Conservation (phyloP, 2,888 invertebrate species). For the Cryptops parisi region DNA sequence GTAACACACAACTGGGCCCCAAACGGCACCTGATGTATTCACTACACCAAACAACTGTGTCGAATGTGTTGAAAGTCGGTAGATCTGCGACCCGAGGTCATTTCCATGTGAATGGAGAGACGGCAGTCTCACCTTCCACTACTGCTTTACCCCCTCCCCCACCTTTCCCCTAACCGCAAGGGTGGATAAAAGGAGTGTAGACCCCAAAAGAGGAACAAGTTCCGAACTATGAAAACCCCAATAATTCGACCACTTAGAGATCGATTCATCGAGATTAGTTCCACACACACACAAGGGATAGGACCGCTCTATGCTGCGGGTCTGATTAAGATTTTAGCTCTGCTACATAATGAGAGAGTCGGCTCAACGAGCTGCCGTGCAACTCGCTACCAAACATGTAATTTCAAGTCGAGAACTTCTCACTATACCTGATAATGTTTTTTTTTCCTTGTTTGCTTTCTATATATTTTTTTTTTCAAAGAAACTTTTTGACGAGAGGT, state of each 20-base stretch:
- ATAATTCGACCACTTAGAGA: conserved; percentile 4
- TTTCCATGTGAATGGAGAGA: neutral
- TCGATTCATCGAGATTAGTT: neutral
- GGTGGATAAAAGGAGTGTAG: no score
- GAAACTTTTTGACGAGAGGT: neutral
- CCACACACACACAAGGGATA: no score
- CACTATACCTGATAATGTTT: neutral
- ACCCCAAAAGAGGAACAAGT: neutral
- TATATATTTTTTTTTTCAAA: neutral
- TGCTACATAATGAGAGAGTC: neutral
- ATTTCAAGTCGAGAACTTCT: neutral
- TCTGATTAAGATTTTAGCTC: conserved; percentile 13
- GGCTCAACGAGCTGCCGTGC: neutral
- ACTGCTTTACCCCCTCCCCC: neutral
- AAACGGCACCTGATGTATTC: no score
- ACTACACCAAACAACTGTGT: neutral
- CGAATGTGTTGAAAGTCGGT: conserved; percentile 4
- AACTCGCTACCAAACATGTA: neutral
- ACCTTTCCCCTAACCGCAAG: neutral
- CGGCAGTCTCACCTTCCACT: neutral
- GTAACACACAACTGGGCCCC: no score
- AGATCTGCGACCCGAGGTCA: neutral
- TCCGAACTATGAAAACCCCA: neutral
- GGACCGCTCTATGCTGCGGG: neutral
- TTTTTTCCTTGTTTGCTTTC: neutral